Evolutionary conservation across 1,140 invertebrate species (phyloP).

Genomic region (Penaeus chinensis): DNA sequence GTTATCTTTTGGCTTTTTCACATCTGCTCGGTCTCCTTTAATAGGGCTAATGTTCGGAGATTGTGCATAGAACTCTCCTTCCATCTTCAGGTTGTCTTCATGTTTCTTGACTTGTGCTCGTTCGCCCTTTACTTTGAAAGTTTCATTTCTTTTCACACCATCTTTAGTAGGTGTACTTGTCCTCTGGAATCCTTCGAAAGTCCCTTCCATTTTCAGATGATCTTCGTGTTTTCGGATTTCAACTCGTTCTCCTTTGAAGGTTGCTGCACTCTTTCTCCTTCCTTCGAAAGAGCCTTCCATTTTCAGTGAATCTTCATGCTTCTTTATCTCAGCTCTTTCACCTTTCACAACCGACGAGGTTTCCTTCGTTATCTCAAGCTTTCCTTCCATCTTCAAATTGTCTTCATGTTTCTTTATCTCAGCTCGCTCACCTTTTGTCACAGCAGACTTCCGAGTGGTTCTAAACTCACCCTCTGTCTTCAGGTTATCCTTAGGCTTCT

Average conservation of each 20-base stretch:
- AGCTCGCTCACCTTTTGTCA: conserved; percentile 47
- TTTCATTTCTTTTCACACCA: conserved; percentile 58
- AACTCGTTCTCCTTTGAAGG: conserved; percentile 35
- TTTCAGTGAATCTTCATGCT: conserved; percentile 70
- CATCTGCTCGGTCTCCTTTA: conserved; percentile 68
- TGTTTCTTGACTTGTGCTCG: conserved; percentile 60
- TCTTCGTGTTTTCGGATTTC: conserved; percentile 70
- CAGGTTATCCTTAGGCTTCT: conserved; percentile 65
- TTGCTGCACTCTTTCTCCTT: conserved; percentile 18
- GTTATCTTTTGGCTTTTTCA: conserved; percentile 72
- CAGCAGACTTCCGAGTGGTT: neutral
- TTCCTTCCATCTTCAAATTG: conserved; percentile 70
- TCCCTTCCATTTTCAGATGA: conserved; percentile 16
- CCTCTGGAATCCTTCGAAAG: conserved; percentile 40
- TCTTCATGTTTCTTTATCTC: conserved; percentile 71
- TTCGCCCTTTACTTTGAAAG: conserved; percentile 61
- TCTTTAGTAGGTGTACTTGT: conserved; percentile 55
- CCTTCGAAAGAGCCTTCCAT: conserved; percentile 69
- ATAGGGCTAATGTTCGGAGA: conserved; percentile 61
- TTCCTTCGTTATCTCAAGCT: conserved; percentile 20
- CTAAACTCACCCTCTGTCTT: conserved; percentile 68
- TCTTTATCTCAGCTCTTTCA: conserved; percentile 66
- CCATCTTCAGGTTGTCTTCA: conserved; percentile 63
- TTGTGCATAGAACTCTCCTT: conserved; percentile 65
- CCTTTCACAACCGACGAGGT: conserved; percentile 33